Base-by-base conservation (phyloP, 2,797 vertebrate genomes). In the Knipowitschia caucasica region DNA sequence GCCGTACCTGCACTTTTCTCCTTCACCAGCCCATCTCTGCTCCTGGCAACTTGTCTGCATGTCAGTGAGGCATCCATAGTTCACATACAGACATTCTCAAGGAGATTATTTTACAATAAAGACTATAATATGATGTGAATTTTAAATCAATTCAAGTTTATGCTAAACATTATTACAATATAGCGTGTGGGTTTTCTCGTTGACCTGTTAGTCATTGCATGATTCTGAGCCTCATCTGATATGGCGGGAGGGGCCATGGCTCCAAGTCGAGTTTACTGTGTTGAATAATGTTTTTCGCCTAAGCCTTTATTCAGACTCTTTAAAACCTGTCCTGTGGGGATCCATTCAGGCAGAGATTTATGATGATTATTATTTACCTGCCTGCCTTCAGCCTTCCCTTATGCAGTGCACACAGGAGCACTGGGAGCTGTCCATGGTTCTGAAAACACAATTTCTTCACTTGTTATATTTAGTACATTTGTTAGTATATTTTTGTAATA, bases 281-380 rank as follows among this genome's bases (percentile, higher is more conserved):
- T 52, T 86, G 80, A 87, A 85, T 86, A 82, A 87, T 85, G 81
- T 81, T 68, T 84, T 67, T 77, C 69, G 69, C 76, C 74, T 81
- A 82, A 85, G 84, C 69, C 73, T 85, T 84, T 85, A 83, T 81
- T 88, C 82, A 82, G 75, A 72, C 69, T 67, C 73, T 79, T 79
- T 86, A 81, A 85, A 85, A 84, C 58, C 52, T 63, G 52, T 73
- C 82, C 65, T 76, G 55, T 40, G 58, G 81, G 75, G 51, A 64
- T 53, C 44, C 54, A 53, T 64, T 69, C 65, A 71, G 57, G 45
- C 53, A 72, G 67, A 80, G 78, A 86, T 82, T 76, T 71, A 77
- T 77, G 73, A 60, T 82, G 79, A 75, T 78, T 83, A 80, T 81
- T 81, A 73, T 80, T 73, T 75, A 76, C 74, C 75, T 65, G 55